Percentiles rank a stretch among this genome's conserved stretches.
Conservation (phyloP, 2,888 invertebrate species). For the Drosophila austrosaltans region DNA sequence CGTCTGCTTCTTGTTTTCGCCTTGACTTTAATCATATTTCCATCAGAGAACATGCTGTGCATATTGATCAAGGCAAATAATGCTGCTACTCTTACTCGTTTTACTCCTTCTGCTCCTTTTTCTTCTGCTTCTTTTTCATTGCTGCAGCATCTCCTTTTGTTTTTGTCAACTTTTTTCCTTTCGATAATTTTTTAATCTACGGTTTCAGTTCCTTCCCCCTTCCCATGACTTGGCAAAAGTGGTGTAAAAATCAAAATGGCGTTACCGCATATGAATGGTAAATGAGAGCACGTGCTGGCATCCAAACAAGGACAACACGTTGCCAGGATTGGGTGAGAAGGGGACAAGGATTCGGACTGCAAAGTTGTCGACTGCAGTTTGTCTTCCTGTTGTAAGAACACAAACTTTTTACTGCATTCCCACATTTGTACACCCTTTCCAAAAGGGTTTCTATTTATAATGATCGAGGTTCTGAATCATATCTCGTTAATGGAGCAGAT, state of each 20-base stretch:
- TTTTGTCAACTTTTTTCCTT: conserved; percentile 59
- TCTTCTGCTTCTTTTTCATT: conserved; percentile 1
- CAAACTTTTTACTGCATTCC: background rate
- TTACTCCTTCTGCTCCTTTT: conserved; percentile 25
- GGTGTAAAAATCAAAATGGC: conserved; percentile 59
- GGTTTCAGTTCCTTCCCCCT: conserved; percentile 33
- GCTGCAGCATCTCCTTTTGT: conserved; percentile 39
- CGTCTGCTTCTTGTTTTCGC: conserved; percentile 59
- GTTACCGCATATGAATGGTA: conserved; percentile 54
- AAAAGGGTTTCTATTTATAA: background rate
- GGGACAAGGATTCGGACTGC: background rate
- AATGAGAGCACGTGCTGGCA: conserved; percentile 12
- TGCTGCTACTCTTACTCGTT: conserved; percentile 29
- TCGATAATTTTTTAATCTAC: conserved; percentile 73
- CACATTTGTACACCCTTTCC: background rate
- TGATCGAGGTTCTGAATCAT: background rate
- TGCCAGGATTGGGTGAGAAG: background rate
- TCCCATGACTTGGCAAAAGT: conserved; percentile 47
- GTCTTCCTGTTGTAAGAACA: conserved; percentile 1
- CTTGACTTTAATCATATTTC: conserved; percentile 76
- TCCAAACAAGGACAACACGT: conserved; percentile 51
- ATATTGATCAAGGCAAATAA: conserved; percentile 66
- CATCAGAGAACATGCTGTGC: conserved; percentile 63
- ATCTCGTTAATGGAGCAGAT: background rate
- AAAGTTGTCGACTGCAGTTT: conserved; percentile 7